Conservation (phyloP, 2,888 invertebrate genomes). For the Scelioninae gen. 1 region DNA sequence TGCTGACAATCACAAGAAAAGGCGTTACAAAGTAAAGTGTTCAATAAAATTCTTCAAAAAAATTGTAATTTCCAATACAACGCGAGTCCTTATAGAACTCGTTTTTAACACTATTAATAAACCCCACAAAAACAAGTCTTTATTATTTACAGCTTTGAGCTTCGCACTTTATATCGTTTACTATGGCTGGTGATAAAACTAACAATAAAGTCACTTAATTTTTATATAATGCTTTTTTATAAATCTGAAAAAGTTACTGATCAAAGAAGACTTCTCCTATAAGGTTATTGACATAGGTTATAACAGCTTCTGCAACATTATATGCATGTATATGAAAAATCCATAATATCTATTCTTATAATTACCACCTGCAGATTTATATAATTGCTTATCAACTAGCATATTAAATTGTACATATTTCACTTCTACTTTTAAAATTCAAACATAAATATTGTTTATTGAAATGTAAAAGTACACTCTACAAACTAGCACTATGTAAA, state of each 20-base stretch:
- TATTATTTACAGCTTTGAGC: constrained; percentile 17
- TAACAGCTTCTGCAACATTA: neutral
- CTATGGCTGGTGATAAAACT: neutral
- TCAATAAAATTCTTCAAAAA: neutral
- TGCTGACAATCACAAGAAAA: too few species aligned
- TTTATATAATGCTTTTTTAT: neutral
- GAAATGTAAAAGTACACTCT: neutral
- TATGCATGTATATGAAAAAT: constrained; percentile 22
- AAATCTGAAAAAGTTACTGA: neutral
- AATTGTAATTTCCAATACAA: neutral
- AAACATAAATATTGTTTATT: neutral
- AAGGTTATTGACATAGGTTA: constrained; percentile 6
- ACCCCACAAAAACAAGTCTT: constrained; percentile 9
- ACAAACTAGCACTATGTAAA: too few species aligned
- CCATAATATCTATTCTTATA: constrained; percentile 27
- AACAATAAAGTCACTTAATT: constrained; percentile 11
- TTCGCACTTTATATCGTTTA: neutral
- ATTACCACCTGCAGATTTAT: neutral
- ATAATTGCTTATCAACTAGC: neutral
- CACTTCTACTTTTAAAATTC: neutral
- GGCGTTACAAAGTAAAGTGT: neutral
- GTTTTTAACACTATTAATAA: constrained; percentile 25
- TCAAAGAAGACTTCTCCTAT: constrained; percentile 21
- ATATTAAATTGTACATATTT: neutral
- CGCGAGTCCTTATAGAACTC: neutral